Conservation (phyloP, 2,113 vertebrate species). For the Amazona vittata region DNA sequence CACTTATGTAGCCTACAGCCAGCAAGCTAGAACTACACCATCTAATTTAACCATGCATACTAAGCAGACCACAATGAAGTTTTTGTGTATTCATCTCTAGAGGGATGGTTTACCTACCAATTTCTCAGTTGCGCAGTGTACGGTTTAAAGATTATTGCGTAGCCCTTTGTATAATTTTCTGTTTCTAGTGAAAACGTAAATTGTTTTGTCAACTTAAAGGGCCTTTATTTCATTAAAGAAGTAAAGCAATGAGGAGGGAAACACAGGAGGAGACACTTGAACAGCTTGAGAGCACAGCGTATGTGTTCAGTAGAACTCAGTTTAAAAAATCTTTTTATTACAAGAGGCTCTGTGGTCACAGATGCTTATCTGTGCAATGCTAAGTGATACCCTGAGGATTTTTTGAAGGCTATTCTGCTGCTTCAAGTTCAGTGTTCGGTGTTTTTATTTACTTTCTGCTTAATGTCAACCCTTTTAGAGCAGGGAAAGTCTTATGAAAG, state of each 20-base stretch:
- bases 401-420: neutral
- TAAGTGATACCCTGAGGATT: neutral
- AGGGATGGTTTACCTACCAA: neutral
- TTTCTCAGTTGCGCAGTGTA: neutral
- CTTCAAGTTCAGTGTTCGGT: neutral
- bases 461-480: neutral
- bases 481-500: neutral
- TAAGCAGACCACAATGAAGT: neutral
- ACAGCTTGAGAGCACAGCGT: neutral
- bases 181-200: neutral
- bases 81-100: neutral
- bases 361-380: neutral
- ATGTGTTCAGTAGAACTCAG: neutral
- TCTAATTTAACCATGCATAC: neutral
- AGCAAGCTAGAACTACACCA: neutral
- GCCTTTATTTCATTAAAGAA: neutral
- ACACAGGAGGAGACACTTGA: neutral
- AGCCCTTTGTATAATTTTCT: neutral
- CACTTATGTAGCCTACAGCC: neutral
- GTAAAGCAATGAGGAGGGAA: neutral
- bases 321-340: neutral
- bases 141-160: neutral
- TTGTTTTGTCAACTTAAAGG: neutral
- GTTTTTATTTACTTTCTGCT: neutral
- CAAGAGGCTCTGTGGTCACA: neutral